These are phyloP conservation scores for Anagrus nilaparvatae DNA, from an alignment of 1,140 invertebrate genomes.

Conservation along the genomic window DNA sequence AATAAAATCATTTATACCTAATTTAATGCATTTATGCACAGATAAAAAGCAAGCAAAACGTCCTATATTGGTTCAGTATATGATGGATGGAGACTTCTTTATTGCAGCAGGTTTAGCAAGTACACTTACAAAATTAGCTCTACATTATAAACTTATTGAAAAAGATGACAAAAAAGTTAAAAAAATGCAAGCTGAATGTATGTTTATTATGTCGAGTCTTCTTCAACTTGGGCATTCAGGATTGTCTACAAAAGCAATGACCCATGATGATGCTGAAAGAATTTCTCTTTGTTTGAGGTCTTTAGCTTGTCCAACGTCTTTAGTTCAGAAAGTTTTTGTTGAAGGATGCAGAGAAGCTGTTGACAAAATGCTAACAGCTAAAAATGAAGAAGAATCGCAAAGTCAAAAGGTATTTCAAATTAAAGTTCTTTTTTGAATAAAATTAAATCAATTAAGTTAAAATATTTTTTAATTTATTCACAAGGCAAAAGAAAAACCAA, in stretches of 20 bases:
- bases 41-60: slow-evolving; percentile 60
- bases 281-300: slow-evolving; percentile 75
- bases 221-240: slow-evolving; percentile 66
- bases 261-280: slow-evolving; percentile 90
- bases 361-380: slow-evolving; percentile 74
- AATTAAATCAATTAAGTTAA: no score
- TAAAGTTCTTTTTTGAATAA: slow-evolving; percentile 6
- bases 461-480: no score
- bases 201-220: slow-evolving; percentile 81
- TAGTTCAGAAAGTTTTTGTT: slow-evolving; percentile 69
- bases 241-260: slow-evolving; percentile 65
- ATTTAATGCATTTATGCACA: no score
- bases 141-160: slow-evolving; percentile 54
- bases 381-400: slow-evolving; percentile 61
- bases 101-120: slow-evolving; percentile 86
- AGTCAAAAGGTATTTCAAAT: slow-evolving; percentile 38
- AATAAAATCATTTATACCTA: no score
- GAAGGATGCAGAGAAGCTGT: slow-evolving; percentile 70
- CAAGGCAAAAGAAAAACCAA: slow-evolving; percentile 61
- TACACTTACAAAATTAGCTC: slow-evolving; percentile 81
- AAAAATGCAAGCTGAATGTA: slow-evolving; percentile 68
- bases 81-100: slow-evolving; percentile 94
- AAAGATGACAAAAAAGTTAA: slow-evolving; percentile 54
- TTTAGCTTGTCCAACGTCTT: slow-evolving; percentile 61
- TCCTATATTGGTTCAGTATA: slow-evolving; percentile 74